Evolutionary conservation across 2,888 invertebrate genomes (phyloP).

Genomic region (Cantharis rufa): DNA sequence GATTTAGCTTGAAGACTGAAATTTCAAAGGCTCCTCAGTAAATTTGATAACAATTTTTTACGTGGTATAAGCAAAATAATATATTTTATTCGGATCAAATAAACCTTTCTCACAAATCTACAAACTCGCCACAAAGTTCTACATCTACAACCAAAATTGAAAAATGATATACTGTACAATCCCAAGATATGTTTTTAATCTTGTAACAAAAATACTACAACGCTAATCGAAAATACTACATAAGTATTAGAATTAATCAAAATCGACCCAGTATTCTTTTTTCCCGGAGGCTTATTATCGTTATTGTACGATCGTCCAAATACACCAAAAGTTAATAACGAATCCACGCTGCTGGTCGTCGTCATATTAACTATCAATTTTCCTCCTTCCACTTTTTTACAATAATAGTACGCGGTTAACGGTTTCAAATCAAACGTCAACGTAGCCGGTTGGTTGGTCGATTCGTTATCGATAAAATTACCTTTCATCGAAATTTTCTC

Average conservation of each 20-base stretch:
- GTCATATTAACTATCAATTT: constrained; percentile 20
- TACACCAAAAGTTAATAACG: constrained; percentile 35
- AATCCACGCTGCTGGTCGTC: constrained; percentile 21
- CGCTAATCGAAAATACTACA: neutral
- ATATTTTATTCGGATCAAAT: no score
- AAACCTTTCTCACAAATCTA: no score
- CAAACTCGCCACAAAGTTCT: no score
- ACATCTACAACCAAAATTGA: no score
- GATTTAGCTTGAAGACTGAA: no score
- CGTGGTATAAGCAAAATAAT: no score
- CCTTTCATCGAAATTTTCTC: constrained; percentile 25
- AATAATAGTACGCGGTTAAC: constrained; percentile 31
- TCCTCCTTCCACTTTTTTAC: constrained; percentile 18
- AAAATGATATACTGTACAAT: no score
- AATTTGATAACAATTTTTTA: no score
- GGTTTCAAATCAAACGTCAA: constrained; percentile 31
- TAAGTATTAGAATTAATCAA: neutral
- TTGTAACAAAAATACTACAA: neutral
- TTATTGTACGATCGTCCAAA: constrained; percentile 30
- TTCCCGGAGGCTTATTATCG: constrained; percentile 18
- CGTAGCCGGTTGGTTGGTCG: constrained; percentile 33
- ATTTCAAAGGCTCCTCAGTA: no score
- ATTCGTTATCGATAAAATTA: constrained; percentile 11
- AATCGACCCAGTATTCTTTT: neutral
- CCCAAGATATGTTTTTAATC: no score